Conservation (phyloP, 2,797 vertebrate species). For the Trachurus trachurus region DNA sequence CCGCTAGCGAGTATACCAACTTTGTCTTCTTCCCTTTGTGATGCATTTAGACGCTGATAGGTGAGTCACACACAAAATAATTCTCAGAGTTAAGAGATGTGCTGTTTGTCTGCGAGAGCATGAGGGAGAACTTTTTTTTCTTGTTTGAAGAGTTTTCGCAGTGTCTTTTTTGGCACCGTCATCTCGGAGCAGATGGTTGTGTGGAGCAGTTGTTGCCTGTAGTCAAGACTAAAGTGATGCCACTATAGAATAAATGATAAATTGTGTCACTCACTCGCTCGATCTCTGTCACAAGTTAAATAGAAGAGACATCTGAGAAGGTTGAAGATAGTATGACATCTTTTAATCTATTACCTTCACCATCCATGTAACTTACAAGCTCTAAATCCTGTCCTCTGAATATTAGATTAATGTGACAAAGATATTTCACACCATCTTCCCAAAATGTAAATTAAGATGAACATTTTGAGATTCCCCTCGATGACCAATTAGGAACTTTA, state of each 20-base stretch:
- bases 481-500: slow-evolving; percentile 13
- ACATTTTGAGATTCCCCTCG: slow-evolving; percentile 1
- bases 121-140: slow-evolving; percentile 38
- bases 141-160: slow-evolving; percentile 42
- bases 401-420: too few species aligned
- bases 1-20: slow-evolving; percentile 32
- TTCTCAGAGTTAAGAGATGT: slow-evolving; percentile 25
- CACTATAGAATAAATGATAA: slow-evolving; percentile 15
- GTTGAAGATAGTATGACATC: not conserved
- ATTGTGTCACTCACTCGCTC: slow-evolving; percentile 27
- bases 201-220: slow-evolving; percentile 32
- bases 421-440: not conserved
- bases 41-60: slow-evolving; percentile 54
- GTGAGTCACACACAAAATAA: slow-evolving; percentile 60
- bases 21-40: slow-evolving; percentile 53
- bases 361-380: not conserved
- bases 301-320: not conserved
- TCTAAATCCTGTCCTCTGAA: not conserved
- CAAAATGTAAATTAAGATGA: not conserved
- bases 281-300: slow-evolving; percentile 8
- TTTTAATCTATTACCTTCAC: slow-evolving; percentile 1
- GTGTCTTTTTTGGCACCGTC: slow-evolving; percentile 22
- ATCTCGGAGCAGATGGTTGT: slow-evolving; percentile 41
- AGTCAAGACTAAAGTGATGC: slow-evolving; percentile 37
- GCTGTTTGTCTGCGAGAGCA: not conserved